Conservation (phyloP, 2,888 invertebrate genomes). For the Parnassius apollo region DNA sequence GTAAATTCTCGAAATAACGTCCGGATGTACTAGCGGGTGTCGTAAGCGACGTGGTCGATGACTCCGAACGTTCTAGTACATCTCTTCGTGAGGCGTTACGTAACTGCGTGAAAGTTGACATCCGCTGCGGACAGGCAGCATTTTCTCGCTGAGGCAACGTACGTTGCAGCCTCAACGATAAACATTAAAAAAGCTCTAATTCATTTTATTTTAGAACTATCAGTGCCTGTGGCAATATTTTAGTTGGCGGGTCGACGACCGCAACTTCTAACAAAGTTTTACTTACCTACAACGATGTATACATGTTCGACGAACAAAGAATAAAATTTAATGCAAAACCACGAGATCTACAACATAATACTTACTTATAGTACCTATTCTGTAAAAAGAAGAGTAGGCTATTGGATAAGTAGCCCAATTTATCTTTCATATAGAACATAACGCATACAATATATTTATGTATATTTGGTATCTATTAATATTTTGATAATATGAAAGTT, state of each 20-base stretch:
- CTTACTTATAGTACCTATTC: too few relatives aligned
- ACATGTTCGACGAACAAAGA: background rate
- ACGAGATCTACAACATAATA: too few relatives aligned
- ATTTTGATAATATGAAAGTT: too few relatives aligned
- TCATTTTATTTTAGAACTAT: slow-evolving; percentile 9
- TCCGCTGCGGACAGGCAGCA: slow-evolving; percentile 47
- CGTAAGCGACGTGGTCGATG: slow-evolving; percentile 79
- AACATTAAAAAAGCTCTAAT: slow-evolving; percentile 30
- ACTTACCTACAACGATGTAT: slow-evolving; percentile 21
- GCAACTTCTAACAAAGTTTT: slow-evolving; percentile 21
- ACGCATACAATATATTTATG: too few relatives aligned
- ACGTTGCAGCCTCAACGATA: slow-evolving; percentile 48
- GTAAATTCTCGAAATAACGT: slow-evolving; percentile 41
- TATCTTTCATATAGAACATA: too few relatives aligned
- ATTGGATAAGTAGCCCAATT: too few relatives aligned
- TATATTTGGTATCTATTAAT: too few relatives aligned
- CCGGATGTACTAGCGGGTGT: slow-evolving; percentile 59
- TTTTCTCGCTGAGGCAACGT: slow-evolving; percentile 44
- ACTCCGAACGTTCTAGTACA: slow-evolving; percentile 78
- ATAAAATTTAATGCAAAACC: too few relatives aligned
- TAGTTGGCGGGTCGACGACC: slow-evolving; percentile 16
- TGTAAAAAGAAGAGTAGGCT: too few relatives aligned
- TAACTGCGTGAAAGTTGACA: slow-evolving; percentile 79
- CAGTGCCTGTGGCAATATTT: slow-evolving; percentile 3
- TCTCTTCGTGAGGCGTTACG: slow-evolving; percentile 66